Percentiles rank a stretch among this genome's conserved stretches.
These are phyloP conservation scores for Chrysocyon brachyurus DNA, from an alignment of 2,797 vertebrate species.

Conservation along the genomic window DNA sequence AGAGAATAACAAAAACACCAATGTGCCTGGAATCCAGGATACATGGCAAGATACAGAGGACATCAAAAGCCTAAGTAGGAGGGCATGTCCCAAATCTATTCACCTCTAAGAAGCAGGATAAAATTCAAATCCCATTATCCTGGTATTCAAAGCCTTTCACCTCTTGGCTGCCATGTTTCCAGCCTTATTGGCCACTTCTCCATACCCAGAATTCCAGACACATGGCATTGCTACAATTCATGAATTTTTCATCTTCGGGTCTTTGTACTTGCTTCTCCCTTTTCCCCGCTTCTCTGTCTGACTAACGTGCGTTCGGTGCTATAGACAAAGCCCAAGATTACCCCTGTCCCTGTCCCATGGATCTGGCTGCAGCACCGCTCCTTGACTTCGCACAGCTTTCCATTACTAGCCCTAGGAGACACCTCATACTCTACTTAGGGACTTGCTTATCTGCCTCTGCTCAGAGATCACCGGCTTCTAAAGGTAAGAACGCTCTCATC, in stretches of 20 bases:
- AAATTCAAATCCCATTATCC: background rate
- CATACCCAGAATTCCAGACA: background rate
- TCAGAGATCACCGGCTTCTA: slow-evolving; percentile 34
- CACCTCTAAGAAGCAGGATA: background rate
- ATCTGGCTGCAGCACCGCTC: background rate
- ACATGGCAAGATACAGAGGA: background rate
- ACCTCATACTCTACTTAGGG: background rate
- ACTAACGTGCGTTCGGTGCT: background rate
- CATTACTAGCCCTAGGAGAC: background rate
- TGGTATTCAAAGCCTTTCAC: background rate
- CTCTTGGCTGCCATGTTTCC: background rate
- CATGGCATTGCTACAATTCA: background rate
- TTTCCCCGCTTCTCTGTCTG: background rate
- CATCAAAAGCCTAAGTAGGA: background rate
- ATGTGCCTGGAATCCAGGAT: background rate
- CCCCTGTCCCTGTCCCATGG: background rate
- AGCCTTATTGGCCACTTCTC: background rate
- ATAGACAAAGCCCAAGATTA: background rate
- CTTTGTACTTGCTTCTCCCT: background rate
- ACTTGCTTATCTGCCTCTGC: background rate
- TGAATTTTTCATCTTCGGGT: background rate
- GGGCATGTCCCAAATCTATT: background rate
- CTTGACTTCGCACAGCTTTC: background rate
- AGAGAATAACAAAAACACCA: background rate
- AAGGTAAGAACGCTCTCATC: slow-evolving; percentile 33